These are phyloP conservation scores for Ciconia nigra DNA, from an alignment of 2,797 vertebrate genomes.

Conservation along the genomic window DNA sequence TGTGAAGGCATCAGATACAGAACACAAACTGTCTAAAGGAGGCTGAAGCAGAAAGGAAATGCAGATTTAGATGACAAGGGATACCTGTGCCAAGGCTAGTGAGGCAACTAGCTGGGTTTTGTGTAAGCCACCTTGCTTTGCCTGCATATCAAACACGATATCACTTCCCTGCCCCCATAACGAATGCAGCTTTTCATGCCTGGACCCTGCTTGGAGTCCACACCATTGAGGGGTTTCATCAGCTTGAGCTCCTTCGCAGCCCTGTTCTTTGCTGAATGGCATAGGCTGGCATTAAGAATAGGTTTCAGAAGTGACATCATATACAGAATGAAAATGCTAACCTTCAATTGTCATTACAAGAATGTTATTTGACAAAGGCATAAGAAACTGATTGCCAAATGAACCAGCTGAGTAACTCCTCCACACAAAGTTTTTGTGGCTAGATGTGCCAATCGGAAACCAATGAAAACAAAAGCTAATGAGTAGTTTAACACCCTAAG, in stretches of 20 bases:
- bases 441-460: background rate
- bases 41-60: background rate
- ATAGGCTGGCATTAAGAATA: background rate
- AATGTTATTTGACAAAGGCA: background rate
- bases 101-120: background rate
- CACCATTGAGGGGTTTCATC: background rate
- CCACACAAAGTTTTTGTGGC: background rate
- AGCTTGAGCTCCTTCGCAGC: background rate
- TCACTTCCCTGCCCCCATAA: background rate
- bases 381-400: background rate
- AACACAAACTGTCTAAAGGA: background rate
- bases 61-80: background rate
- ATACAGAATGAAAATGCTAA: background rate
- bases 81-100: background rate
- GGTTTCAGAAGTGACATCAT: background rate
- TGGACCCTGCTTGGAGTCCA: background rate
- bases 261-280: background rate
- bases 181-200: background rate
- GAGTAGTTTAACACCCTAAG: background rate
- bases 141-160: background rate
- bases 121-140: background rate
- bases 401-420: background rate
- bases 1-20: background rate
- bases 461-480: background rate
- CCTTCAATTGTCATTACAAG: background rate